These are phyloP conservation scores for Sceloporus tristichus DNA, from an alignment of 2,113 vertebrate genomes.

Conservation along the genomic window DNA sequence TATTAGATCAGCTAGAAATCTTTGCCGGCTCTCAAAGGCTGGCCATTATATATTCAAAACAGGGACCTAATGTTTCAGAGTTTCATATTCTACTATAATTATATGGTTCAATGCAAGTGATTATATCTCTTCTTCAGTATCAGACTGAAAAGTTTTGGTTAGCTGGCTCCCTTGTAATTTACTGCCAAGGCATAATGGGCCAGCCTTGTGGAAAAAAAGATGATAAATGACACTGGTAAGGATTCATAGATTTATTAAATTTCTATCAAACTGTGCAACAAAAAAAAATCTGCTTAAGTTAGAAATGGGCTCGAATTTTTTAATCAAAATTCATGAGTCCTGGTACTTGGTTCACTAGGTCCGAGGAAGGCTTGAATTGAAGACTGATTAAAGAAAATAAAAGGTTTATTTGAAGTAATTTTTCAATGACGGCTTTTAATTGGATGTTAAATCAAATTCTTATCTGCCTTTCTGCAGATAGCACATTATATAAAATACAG, in stretches of 20 bases:
- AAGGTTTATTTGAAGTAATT: slow-evolving; percentile 99
- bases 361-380: slow-evolving; percentile 91
- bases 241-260: slow-evolving; percentile 99
- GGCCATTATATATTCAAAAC: slow-evolving; percentile 94
- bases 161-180: slow-evolving; percentile 92
- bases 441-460: slow-evolving; percentile 99
- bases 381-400: slow-evolving; percentile 96
- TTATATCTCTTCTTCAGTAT: slow-evolving; percentile 97
- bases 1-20: slow-evolving; percentile 82
- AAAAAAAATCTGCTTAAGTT: slow-evolving; percentile 90
- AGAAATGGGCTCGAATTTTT: slow-evolving; percentile 89
- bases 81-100: slow-evolving; percentile 97
- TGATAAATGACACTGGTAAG: slow-evolving; percentile 96
- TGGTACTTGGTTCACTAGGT: slow-evolving; percentile 87
- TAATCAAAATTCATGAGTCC: slow-evolving; percentile 93
- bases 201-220: slow-evolving; percentile 92
- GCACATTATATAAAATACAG: slow-evolving; percentile 88
- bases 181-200: slow-evolving; percentile 92
- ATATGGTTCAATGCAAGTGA: slow-evolving; percentile 99
- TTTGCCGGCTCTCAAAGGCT: slow-evolving; percentile 78
- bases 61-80: slow-evolving; percentile 95
- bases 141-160: slow-evolving; percentile 91
- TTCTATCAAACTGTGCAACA: slow-evolving; percentile 95
- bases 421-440: slow-evolving; percentile 99
- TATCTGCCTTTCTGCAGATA: slow-evolving; percentile 98